Evolutionary conservation across 2,113 vertebrate genomes (phyloP), one percentile per base, ranked within the genome.

Genomic region (Saccopteryx bilineata): DNA sequence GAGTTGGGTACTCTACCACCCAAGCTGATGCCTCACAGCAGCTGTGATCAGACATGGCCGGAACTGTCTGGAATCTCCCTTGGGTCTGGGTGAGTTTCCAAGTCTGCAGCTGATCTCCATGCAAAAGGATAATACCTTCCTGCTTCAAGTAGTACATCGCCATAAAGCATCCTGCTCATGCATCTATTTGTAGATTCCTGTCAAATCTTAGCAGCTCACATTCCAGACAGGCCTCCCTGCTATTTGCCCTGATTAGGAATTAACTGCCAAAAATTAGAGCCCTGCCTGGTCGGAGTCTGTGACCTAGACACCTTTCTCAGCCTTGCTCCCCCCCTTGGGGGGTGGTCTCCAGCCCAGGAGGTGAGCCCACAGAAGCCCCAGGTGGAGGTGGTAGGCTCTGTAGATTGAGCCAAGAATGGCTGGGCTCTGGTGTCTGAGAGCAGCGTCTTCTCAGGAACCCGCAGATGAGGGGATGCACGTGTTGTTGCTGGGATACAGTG

Each of bases 401-500:
- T 7, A 60, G 54, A 69, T 81, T 33, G 28, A 75, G 80, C 74
- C 31, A 24, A 69, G 75, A 33, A 90, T 48, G 31, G 33, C 87
- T 56, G 87, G 81, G 75, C 60, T 69, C 58, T 84, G 87, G 31
- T 4, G 33, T 95, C 94, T 96, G 95, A 89, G 24, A 78, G 78
- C 87, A 33, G 60, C 19, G 9, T 95, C 92, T 78, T 88, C 87
- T 85, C 66, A 46, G 88, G 85, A 96, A 87, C 61, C 28, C 50
- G 50, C 92, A 92, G 81, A 92, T 88, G 52, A 87, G 79, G 91
- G 94, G 84, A 68, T 24, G 92, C 0, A 72, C 94, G 72, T 97
- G 97, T 92, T 90, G 97, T 97, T 97, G 97, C 97, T 60, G 95
- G 96, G 97, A 97, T 93, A 97, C 97, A 33, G 4, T 5, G 18